These are phyloP conservation scores for Pasiphila rectangulata DNA, from an alignment of 2,888 invertebrate species.

Conservation along the genomic window DNA sequence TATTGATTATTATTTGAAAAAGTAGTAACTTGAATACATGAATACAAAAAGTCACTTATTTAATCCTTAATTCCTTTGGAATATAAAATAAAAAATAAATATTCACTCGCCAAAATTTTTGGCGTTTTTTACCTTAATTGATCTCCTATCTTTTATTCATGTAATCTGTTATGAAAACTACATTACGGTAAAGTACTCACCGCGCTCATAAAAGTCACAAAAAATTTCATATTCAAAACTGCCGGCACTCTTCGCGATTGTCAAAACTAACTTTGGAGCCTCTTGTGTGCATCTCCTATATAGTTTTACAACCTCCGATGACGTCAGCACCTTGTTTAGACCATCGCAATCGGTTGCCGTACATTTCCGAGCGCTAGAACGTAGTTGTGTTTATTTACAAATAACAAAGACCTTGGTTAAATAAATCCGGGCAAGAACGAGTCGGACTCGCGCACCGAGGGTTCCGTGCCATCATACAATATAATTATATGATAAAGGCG, in stretches of 20 bases:
- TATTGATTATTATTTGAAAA: too few species aligned
- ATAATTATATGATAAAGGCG: too few species aligned
- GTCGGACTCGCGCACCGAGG: too few species aligned
- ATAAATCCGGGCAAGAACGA: too few species aligned
- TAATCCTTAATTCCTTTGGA: too few species aligned
- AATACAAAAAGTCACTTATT: too few species aligned
- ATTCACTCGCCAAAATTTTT: background rate
- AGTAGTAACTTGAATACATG: too few species aligned
- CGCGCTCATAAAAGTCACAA: constrained; percentile 56
- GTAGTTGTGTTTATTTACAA: constrained; percentile 23
- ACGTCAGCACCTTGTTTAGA: constrained; percentile 60
- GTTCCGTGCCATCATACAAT: too few species aligned
- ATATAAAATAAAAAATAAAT: background rate
- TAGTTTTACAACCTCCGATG: constrained; percentile 68
- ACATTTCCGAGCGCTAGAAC: constrained; percentile 43
- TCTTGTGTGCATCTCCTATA: constrained; percentile 69
- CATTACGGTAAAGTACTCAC: too few species aligned
- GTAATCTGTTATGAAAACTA: too few species aligned
- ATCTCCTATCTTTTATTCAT: constrained; percentile 7
- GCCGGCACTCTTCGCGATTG: constrained; percentile 46
- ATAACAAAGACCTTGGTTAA: too few species aligned
- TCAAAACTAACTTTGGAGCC: constrained; percentile 52
- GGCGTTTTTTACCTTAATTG: background rate
- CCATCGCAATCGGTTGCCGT: constrained; percentile 51
- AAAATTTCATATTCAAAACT: constrained; percentile 54